Evolutionary conservation across 2,797 vertebrate genomes (phyloP).

Genomic region (Acrossocheilus wenchowensis): DNA sequence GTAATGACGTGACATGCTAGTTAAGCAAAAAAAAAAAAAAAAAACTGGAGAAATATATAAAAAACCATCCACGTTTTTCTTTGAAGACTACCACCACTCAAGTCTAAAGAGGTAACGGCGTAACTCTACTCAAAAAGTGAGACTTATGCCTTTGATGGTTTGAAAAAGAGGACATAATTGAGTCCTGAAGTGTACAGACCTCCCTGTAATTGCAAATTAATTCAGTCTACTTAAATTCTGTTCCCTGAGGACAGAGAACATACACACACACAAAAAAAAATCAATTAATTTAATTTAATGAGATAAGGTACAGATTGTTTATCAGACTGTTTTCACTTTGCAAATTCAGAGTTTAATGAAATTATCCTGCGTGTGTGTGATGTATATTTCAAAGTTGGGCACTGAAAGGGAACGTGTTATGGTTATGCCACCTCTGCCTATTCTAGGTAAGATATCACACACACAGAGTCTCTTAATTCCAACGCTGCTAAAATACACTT

Average conservation of each 20-base stretch:
- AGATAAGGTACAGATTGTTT: constrained; percentile 50
- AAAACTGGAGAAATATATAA: not conserved
- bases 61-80: not conserved
- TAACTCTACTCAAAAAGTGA: constrained; percentile 44
- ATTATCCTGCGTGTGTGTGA: constrained; percentile 1
- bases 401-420: constrained; percentile 18
- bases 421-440: constrained; percentile 46
- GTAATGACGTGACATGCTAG: not conserved
- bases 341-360: constrained; percentile 40
- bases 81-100: constrained; percentile 33
- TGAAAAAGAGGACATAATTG: constrained; percentile 42
- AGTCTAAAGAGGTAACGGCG: constrained; percentile 29
- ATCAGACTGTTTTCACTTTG: constrained; percentile 38
- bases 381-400: constrained; percentile 28
- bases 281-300: constrained; percentile 53
- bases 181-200: constrained; percentile 31
- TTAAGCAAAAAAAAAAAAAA: not conserved
- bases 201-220: constrained; percentile 56
- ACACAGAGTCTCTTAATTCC: constrained; percentile 29
- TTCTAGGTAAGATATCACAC: constrained; percentile 51
- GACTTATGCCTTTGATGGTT: constrained; percentile 39
- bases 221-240: constrained; percentile 46
- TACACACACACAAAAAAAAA: constrained; percentile 28
- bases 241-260: constrained; percentile 46
- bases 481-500: constrained; percentile 29